Evolutionary conservation across 2,888 invertebrate species (phyloP).

Genomic region (Sisyra terminalis): DNA sequence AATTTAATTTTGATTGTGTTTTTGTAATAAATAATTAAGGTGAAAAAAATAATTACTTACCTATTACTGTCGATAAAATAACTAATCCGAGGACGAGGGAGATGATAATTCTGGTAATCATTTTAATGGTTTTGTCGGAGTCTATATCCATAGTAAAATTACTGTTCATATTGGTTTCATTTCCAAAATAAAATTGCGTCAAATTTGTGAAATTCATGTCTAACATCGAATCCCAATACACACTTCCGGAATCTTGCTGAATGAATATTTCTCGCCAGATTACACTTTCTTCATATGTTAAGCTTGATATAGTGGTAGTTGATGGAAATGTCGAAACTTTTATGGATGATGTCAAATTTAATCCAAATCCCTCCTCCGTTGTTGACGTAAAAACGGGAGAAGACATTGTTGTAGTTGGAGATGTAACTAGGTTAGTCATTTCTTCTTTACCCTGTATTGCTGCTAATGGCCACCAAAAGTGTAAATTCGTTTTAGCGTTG

Average conservation of each 20-base stretch:
- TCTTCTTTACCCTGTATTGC: slow-evolving; percentile 18
- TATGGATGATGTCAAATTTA: background rate
- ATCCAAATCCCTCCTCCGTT: background rate
- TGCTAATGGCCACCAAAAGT: slow-evolving; percentile 20
- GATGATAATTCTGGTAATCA: slow-evolving; percentile 43
- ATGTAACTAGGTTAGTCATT: slow-evolving; percentile 12
- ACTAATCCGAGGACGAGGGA: slow-evolving; percentile 40
- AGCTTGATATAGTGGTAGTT: background rate
- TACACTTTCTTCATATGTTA: background rate
- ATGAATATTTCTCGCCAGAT: slow-evolving; percentile 2
- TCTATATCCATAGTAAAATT: slow-evolving; percentile 17
- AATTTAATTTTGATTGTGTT: too few relatives aligned
- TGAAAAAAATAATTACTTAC: slow-evolving; percentile 25
- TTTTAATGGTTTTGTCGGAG: slow-evolving; percentile 32
- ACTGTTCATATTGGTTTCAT: background rate
- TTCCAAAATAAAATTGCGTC: background rate
- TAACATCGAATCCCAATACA: background rate
- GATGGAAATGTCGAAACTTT: background rate
- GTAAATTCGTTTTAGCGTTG: slow-evolving; percentile 7
- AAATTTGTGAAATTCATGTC: background rate
- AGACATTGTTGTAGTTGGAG: slow-evolving; percentile 7
- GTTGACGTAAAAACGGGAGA: background rate
- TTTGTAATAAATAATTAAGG: too few relatives aligned
- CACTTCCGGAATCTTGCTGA: background rate
- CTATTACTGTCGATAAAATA: slow-evolving; percentile 44